Evolutionary conservation across 2,113 vertebrate genomes (phyloP), one percentile per base, ranked within the genome.

Genomic region (Spheniscus mendiculus): DNA sequence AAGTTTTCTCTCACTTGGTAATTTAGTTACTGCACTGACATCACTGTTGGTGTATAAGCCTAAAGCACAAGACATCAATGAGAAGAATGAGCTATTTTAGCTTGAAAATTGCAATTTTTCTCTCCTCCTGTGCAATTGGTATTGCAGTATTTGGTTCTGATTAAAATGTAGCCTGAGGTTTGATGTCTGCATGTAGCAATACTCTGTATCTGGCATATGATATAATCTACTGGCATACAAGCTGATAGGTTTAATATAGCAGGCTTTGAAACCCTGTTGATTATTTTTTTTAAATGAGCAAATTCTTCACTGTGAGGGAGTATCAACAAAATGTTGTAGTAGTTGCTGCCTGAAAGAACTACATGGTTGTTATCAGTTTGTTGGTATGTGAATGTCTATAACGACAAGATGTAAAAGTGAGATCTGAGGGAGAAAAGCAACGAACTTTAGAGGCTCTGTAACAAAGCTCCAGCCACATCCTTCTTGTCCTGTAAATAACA

Each of bases 101-200:
- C 62, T 73, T 76, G 40, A 87, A 87, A 87, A 56, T 76, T 79
- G 30, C 4, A 7, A 53, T 45, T 89, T 90, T 76, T 85, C 38
- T 84, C 61, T 78, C 38, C 79, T 90, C 66, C 36, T 52, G 44
- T 79, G 72, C 69, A 91, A 72, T 20, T 91, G 65, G 32, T 79
- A 15, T n/a, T 93, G 47, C 44, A 89, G 44, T 90, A 29, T 83
- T 96, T 93, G 88, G 56, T 84, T 92, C 65, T 85, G 89, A 92
- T 92, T 94, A 94, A 97, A 95, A 79, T 8, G 10, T 56, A 89
- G 72, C 86, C 87, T 58, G 83, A 82, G 77, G 83, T 93, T 81
- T 89, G 61, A 36, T 87, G 83, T 65, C 83, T 77, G 22, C 0
- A 0, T 79, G 61, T 47, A 71, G 49, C 30, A 87, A 45, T 23